A percentile compares a stretch with the other conserved stretches of the same genome.
phyloP scores from a whole-genome alignment of 2,888 invertebrate species.

The Hofmannophila pseudospretella region DNA sequence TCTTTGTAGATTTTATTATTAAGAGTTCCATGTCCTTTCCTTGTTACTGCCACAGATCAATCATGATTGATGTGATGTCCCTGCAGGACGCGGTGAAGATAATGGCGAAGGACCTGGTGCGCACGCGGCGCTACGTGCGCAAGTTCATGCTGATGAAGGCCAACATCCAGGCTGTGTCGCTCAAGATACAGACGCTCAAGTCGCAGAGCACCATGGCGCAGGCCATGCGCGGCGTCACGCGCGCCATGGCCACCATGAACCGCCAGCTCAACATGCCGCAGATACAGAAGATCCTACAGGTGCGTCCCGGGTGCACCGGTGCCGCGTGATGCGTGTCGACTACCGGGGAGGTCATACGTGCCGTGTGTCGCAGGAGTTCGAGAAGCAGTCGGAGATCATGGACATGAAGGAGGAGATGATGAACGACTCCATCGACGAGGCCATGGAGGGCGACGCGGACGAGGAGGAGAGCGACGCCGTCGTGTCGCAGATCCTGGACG shows the following conservation, averaged over 20 bases:
- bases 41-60: not conserved
- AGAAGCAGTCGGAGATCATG: slow-evolving; percentile 99
- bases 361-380: slow-evolving; percentile 89
- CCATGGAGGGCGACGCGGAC: slow-evolving; percentile 98
- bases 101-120: slow-evolving; percentile 98
- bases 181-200: slow-evolving; percentile 98
- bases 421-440: slow-evolving; percentile 99
- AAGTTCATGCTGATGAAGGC: slow-evolving; percentile 99
- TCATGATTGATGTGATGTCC: not conserved
- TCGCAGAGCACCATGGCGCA: slow-evolving; percentile 99
- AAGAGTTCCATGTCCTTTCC: not conserved
- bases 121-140: slow-evolving; percentile 96
- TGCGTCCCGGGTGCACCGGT: too few relatives aligned
- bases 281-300: slow-evolving; percentile 93
- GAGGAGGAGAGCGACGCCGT: slow-evolving; percentile 98
- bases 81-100: slow-evolving; percentile 98
- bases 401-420: slow-evolving; percentile 99
- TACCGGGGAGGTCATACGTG: too few relatives aligned
- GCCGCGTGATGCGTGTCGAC: too few relatives aligned
- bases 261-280: slow-evolving; percentile 97
- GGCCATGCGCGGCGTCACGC: slow-evolving; percentile 99
- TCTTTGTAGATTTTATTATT: too few relatives aligned
- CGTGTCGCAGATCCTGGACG: slow-evolving; percentile 97
- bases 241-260: slow-evolving; percentile 99
- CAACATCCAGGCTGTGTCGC: slow-evolving; percentile 97